phyloP scores from a whole-genome alignment of 2,888 invertebrate genomes.

The Eulithis testata region DNA sequence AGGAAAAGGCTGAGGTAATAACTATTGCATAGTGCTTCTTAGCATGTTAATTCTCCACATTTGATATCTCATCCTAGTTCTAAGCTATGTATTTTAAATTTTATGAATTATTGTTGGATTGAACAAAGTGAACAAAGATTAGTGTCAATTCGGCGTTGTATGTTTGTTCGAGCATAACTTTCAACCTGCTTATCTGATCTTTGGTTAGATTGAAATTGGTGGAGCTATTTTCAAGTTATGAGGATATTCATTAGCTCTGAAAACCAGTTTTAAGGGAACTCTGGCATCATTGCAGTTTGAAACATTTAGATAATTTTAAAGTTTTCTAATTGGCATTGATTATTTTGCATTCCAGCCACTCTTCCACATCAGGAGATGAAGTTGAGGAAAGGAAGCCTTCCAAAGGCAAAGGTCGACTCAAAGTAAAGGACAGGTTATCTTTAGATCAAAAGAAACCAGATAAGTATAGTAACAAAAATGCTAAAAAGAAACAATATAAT shows the following conservation, averaged over 20 bases:
- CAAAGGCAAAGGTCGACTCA: constrained; percentile 75
- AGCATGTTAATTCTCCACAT: not conserved
- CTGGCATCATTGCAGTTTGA: too few species aligned
- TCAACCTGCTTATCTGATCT: too few species aligned
- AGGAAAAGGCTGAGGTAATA: constrained; percentile 78
- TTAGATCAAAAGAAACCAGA: constrained; percentile 72
- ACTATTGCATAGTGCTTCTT: not conserved
- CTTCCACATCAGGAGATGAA: constrained; percentile 82
- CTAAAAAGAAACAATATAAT: constrained; percentile 86
- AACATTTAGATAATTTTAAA: not conserved
- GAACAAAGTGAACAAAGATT: too few species aligned
- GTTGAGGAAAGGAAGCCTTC: constrained; percentile 77
- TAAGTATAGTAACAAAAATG: constrained; percentile 79
- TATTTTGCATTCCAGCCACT: constrained; percentile 68
- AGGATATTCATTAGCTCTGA: too few species aligned
- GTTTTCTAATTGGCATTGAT: constrained; percentile 15
- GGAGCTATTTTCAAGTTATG: too few species aligned
- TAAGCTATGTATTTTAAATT: too few species aligned
- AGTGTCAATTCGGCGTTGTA: too few species aligned
- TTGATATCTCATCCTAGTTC: too few species aligned
- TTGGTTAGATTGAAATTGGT: too few species aligned
- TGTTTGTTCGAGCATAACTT: too few species aligned
- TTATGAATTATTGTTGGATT: too few species aligned
- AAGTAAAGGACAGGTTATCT: constrained; percentile 85
- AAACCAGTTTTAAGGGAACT: too few species aligned